These are phyloP conservation scores for Drosophila leonis DNA, from an alignment of 2,888 invertebrate species.

Conservation along the genomic window DNA sequence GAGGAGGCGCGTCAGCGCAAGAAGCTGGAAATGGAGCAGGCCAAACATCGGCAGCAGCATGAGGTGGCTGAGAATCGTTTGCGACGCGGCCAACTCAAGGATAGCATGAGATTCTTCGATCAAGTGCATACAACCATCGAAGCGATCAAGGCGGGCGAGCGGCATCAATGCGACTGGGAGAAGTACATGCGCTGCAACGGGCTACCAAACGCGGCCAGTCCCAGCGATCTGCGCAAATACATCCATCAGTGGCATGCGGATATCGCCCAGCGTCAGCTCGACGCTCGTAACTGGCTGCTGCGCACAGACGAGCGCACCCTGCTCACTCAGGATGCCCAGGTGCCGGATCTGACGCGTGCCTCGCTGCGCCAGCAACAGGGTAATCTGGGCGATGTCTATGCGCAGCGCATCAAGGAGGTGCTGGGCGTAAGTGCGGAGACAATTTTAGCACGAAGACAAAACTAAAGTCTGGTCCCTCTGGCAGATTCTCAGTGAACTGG, in stretches of 20 bases:
- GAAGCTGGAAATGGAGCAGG: slow-evolving; percentile 84
- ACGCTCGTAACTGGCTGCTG: slow-evolving; percentile 84
- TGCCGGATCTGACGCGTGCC: slow-evolving; percentile 80
- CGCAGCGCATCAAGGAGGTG: slow-evolving; percentile 83
- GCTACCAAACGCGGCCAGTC: slow-evolving; percentile 83
- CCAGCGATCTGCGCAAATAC: slow-evolving; percentile 85
- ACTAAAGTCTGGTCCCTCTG: background rate
- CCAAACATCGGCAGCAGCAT: slow-evolving; percentile 83
- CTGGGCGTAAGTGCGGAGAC: slow-evolving; percentile 73
- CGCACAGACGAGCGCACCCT: slow-evolving; percentile 84
- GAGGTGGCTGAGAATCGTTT: slow-evolving; percentile 84
- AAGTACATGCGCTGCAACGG: slow-evolving; percentile 85
- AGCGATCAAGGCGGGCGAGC: slow-evolving; percentile 77
- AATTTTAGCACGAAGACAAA: too few species aligned
- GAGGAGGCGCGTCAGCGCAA: slow-evolving; percentile 85
- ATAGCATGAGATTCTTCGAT: slow-evolving; percentile 83
- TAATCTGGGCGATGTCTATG: slow-evolving; percentile 84
- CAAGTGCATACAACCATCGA: slow-evolving; percentile 77
- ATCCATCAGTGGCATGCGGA: slow-evolving; percentile 84
- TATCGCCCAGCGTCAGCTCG: slow-evolving; percentile 69
- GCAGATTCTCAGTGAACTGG: slow-evolving; percentile 84
- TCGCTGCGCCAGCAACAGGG: slow-evolving; percentile 82
- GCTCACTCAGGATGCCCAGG: slow-evolving; percentile 83
- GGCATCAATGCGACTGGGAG: slow-evolving; percentile 83
- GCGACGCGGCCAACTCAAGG: slow-evolving; percentile 82